phyloP scores from a whole-genome alignment of 2,888 invertebrate species.

The Andrena camellia region DNA sequence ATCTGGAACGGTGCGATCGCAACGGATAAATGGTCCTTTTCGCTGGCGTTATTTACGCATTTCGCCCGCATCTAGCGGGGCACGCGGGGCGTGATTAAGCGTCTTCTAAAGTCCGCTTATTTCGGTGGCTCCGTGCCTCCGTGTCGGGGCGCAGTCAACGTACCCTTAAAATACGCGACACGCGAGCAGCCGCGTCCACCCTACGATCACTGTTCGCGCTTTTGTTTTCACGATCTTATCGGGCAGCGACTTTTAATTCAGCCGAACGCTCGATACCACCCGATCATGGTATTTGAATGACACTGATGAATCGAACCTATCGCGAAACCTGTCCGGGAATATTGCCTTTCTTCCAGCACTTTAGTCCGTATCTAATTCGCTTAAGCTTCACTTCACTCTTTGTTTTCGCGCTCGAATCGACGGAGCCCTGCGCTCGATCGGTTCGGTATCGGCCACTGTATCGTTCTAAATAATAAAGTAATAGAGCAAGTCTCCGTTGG shows the following conservation, averaged over 20 bases:
- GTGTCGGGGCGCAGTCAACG: neutral
- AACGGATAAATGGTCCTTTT: constrained; percentile 5
- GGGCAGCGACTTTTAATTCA: constrained; percentile 17
- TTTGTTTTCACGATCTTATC: constrained; percentile 3
- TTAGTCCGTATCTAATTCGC: neutral
- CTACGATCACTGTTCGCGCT: neutral
- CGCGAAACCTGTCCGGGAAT: neutral
- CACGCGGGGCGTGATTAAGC: neutral
- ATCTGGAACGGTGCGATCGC: neutral
- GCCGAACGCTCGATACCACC: neutral
- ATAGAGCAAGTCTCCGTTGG: neutral
- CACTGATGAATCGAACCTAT: constrained; percentile 5
- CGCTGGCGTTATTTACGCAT: constrained; percentile 10
- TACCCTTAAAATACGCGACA: neutral
- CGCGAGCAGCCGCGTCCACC: neutral
- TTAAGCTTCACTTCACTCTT: neutral
- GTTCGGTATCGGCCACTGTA: neutral
- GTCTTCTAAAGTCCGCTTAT: neutral
- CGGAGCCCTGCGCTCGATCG: neutral
- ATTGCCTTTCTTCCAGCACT: neutral
- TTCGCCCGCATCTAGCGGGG: neutral
- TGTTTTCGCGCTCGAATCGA: too few species aligned
- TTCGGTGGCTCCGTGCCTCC: neutral
- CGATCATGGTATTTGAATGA: neutral
- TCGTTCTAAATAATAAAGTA: neutral